These are phyloP conservation scores for Accipiter virgatus DNA, from an alignment of 2,113 vertebrate genomes.

Conservation along the genomic window DNA sequence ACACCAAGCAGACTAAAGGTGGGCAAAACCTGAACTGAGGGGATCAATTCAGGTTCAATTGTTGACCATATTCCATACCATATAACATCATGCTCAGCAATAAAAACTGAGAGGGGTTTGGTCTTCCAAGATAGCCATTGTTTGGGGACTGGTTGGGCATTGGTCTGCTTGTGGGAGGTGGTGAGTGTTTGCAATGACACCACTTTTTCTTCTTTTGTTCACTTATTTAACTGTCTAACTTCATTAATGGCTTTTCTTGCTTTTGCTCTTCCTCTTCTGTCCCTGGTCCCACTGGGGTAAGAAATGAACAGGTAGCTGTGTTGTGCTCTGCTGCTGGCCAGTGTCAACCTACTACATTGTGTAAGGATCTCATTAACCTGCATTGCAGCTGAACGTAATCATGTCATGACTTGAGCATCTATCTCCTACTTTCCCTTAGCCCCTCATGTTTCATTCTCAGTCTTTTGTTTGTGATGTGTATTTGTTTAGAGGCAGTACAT, in stretches of 20 bases:
- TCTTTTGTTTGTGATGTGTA: background rate
- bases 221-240: background rate
- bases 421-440: background rate
- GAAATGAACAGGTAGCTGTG: background rate
- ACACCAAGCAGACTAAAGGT: background rate
- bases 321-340: background rate
- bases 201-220: background rate
- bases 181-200: background rate
- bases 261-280: background rate
- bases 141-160: background rate
- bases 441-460: background rate
- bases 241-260: accelerated
- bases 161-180: background rate
- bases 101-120: background rate
- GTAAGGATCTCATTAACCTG: background rate
- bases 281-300: too few relatives aligned
- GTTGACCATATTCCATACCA: background rate
- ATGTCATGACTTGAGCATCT: background rate
- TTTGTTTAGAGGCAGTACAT: background rate
- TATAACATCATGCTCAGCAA: background rate
- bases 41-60: background rate
- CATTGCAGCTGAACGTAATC: background rate
- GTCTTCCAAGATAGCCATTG: background rate
- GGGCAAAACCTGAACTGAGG: background rate
- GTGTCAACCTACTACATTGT: background rate